Evolutionary conservation across 2,888 invertebrate genomes (phyloP).

Genomic region (Cephalotes varians): DNA sequence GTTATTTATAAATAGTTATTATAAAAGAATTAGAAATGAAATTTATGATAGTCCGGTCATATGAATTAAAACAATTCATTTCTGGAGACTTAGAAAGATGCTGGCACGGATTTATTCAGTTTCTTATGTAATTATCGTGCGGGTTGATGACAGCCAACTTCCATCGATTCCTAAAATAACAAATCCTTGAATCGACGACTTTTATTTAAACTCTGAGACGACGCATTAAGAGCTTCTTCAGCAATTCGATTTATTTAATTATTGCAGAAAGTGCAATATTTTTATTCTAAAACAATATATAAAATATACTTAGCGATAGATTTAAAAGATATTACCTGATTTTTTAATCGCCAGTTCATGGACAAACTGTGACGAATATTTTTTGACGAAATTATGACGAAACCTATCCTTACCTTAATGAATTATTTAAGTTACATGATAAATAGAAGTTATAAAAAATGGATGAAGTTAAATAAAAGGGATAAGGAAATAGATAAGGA

Average conservation of each 20-base stretch:
- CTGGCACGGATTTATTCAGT: constrained; percentile 69
- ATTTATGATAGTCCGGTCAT: neutral
- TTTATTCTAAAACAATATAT: constrained; percentile 2
- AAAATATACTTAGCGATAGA: neutral
- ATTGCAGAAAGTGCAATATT: neutral
- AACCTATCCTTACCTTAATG: neutral
- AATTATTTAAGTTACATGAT: neutral
- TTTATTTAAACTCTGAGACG: constrained; percentile 56
- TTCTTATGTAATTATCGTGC: constrained; percentile 73
- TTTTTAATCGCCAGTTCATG: neutral
- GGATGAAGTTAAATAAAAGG: neutral
- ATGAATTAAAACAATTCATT: constrained; percentile 35
- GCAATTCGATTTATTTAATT: neutral
- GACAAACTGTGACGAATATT: too few species aligned
- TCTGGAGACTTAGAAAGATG: constrained; percentile 52
- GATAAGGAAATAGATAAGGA: neutral
- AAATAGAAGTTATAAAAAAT: neutral
- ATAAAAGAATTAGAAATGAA: neutral
- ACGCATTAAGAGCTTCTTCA: constrained; percentile 18
- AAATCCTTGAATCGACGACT: constrained; percentile 66
- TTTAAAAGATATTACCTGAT: neutral
- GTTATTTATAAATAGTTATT: neutral
- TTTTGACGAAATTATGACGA: neutral
- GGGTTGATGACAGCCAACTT: constrained; percentile 66
- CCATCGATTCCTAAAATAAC: constrained; percentile 75